These are phyloP conservation scores for Seladonia tumulorum DNA, from an alignment of 2,888 invertebrate genomes.

Conservation along the genomic window DNA sequence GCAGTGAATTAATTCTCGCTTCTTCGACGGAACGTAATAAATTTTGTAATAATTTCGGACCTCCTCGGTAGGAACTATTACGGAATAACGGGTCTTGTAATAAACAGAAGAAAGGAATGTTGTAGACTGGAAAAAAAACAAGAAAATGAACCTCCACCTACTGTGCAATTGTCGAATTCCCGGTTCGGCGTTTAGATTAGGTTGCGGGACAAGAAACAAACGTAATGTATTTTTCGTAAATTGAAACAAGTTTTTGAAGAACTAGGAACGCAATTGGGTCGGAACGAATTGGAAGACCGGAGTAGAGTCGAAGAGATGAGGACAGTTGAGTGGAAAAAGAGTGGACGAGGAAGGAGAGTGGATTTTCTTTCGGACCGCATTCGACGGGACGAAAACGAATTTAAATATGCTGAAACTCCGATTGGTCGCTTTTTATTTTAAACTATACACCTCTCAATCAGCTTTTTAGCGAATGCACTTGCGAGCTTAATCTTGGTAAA, in stretches of 20 bases:
- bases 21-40: too few species aligned
- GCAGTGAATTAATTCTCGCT: too few species aligned
- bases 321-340: not conserved
- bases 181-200: not conserved
- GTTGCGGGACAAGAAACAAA: not conserved
- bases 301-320: not conserved
- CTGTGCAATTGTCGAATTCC: not conserved
- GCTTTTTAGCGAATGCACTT: too few species aligned
- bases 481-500: too few species aligned
- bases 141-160: not conserved
- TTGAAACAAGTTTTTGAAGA: conserved; percentile 4
- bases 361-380: not conserved
- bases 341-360: not conserved
- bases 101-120: not conserved
- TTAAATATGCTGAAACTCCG: not conserved
- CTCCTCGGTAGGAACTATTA: not conserved
- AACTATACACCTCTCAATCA: too few species aligned
- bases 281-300: not conserved
- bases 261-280: not conserved
- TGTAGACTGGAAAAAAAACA: not conserved
- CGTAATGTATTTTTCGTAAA: conserved; percentile 11
- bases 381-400: not conserved
- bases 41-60: not conserved
- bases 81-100: not conserved
- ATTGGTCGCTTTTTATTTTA: not conserved